A percentile compares a stretch with the other conserved stretches of the same genome.
Evolutionary conservation across 1,140 invertebrate species (phyloP).

Genomic region (Centruroides sculpturatus): DNA sequence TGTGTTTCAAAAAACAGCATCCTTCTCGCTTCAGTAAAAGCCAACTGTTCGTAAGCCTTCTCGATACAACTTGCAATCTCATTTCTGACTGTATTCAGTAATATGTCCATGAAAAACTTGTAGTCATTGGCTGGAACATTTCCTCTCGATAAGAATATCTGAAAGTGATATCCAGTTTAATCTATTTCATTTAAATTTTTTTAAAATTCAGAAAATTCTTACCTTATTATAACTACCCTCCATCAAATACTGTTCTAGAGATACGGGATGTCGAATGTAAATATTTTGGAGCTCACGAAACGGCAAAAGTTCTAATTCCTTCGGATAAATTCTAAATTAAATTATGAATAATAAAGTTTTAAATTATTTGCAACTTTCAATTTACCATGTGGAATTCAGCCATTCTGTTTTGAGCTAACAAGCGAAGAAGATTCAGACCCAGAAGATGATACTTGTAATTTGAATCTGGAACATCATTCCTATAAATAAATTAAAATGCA

Average conservation of each 20-base stretch:
- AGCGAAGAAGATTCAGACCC: conserved; percentile 84
- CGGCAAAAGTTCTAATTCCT: conserved; percentile 85
- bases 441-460: conserved; percentile 88
- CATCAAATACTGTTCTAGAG: conserved; percentile 96
- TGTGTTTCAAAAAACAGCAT: conserved; percentile 74
- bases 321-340: conserved; percentile 4
- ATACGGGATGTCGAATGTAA: conserved; percentile 88
- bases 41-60: conserved; percentile 86
- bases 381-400: conserved; percentile 90
- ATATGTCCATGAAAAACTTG: conserved; percentile 92
- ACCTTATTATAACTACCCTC: conserved; percentile 98
- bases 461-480: conserved; percentile 71
- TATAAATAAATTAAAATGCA: conserved; percentile 19
- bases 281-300: conserved; percentile 86
- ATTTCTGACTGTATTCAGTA: conserved; percentile 85
- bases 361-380: not conserved
- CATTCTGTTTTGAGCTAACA: conserved; percentile 91
- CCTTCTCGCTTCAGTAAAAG: conserved; percentile 67
- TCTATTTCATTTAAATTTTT: too few species aligned
- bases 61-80: conserved; percentile 95
- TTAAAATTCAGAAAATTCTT: conserved; percentile 5
- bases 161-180: not conserved
- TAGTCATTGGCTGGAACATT: conserved; percentile 94
- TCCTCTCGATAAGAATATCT: conserved; percentile 71
- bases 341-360: not conserved